Evolutionary conservation across 2,797 vertebrate genomes (phyloP).

Genomic region (Alca torda): DNA sequence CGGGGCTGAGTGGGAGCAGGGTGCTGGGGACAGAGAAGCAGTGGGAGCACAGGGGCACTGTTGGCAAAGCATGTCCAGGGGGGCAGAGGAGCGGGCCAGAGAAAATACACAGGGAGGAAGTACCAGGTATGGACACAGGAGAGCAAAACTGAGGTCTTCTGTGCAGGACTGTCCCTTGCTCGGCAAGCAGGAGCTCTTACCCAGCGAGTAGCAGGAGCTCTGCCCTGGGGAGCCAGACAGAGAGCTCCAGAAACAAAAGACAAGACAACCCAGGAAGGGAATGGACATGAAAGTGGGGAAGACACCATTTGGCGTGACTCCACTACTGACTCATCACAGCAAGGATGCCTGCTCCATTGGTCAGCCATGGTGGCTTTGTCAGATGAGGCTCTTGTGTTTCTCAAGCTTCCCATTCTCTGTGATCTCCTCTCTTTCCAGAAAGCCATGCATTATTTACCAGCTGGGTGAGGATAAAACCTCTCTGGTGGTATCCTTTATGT

Average conservation of each 20-base stretch:
- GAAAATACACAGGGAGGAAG: background rate
- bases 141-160: background rate
- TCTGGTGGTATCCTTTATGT: background rate
- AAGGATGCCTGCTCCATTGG: background rate
- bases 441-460: background rate
- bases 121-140: background rate
- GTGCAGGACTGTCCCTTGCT: background rate
- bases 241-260: background rate
- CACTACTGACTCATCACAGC: background rate
- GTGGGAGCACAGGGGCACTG: background rate
- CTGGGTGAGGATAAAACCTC: background rate
- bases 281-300: background rate
- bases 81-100: background rate
- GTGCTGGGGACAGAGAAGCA: background rate
- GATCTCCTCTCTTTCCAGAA: background rate
- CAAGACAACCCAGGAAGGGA: background rate
- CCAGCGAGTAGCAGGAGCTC: background rate
- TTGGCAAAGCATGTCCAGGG: background rate
- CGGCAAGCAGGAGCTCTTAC: background rate
- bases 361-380: background rate
- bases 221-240: background rate
- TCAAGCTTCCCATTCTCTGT: background rate
- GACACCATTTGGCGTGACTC: background rate
- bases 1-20: background rate
- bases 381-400: background rate